phyloP scores from a whole-genome alignment of 2,888 invertebrate genomes.

The Rutpela maculata region DNA sequence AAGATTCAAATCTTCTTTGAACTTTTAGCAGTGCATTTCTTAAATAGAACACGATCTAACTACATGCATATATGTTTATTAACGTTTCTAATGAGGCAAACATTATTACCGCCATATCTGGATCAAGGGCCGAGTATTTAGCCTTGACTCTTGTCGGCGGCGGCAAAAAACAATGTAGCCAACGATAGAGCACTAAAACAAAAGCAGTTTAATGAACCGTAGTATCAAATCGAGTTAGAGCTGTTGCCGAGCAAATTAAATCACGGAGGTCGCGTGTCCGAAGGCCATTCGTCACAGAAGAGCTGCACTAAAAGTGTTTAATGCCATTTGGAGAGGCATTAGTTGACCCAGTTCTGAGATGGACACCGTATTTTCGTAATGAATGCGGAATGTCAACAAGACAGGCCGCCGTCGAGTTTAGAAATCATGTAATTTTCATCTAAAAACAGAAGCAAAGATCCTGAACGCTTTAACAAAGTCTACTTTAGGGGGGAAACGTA shows the following conservation, averaged over 20 bases:
- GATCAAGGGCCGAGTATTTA: conserved; percentile 13
- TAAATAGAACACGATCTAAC: too few species aligned
- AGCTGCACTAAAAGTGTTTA: conserved; percentile 59
- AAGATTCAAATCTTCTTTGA: too few species aligned
- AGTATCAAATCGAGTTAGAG: conserved; percentile 41
- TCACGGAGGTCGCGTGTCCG: conserved; percentile 56
- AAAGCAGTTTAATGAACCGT: conserved; percentile 43
- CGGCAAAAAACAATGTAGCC: conserved; percentile 18
- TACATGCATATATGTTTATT: too few species aligned
- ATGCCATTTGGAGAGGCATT: conserved; percentile 54
- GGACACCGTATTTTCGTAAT: conserved; percentile 46
- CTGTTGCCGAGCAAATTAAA: conserved; percentile 46
- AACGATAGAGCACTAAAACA: conserved; percentile 28
- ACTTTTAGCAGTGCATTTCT: too few species aligned
- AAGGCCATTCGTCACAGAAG: conserved; percentile 54
- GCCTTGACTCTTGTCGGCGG: background rate
- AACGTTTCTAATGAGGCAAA: background rate
- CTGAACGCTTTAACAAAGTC: background rate
- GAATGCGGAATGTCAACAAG: conserved; percentile 38
- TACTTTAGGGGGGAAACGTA: background rate
- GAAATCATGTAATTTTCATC: background rate
- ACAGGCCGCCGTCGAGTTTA: background rate
- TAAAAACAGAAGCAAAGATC: background rate
- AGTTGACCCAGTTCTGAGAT: conserved; percentile 50
- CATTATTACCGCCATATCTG: conserved; percentile 1